phyloP scores from a whole-genome alignment of 2,797 vertebrate species.

The Limosa lapponica region DNA sequence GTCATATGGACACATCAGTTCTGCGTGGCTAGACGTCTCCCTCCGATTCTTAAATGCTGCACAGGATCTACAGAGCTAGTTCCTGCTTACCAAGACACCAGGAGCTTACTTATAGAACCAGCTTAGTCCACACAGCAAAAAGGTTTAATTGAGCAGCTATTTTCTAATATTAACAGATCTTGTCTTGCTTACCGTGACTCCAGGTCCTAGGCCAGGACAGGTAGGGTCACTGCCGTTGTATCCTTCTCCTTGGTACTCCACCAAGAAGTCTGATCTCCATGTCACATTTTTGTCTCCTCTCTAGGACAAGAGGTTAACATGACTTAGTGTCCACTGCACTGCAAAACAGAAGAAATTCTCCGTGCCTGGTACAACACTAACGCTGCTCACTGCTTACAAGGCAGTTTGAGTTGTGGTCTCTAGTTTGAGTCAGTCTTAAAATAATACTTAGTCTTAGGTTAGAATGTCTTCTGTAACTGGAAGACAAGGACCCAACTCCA shows the following conservation, averaged over 20 bases:
- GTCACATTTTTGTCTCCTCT: slow-evolving; percentile 83
- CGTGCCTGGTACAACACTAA: not conserved
- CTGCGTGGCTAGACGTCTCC: not conserved
- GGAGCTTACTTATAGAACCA: not conserved
- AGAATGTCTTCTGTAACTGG: not conserved
- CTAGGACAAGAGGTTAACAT: slow-evolving; percentile 72
- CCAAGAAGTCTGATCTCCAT: slow-evolving; percentile 93
- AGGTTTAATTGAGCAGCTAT: not conserved
- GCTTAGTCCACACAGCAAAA: not conserved
- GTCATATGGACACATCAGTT: not conserved
- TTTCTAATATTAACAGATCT: not conserved
- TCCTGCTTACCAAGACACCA: not conserved
- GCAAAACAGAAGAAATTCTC: not conserved
- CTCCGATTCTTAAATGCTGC: not conserved
- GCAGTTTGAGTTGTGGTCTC: not conserved
- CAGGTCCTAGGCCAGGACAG: slow-evolving; percentile 91
- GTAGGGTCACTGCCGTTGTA: slow-evolving; percentile 87
- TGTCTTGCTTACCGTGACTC: slow-evolving; percentile 86
- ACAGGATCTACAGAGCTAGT: not conserved
- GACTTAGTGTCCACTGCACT: not conserved
- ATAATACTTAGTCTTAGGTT: not conserved
- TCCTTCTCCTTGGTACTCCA: slow-evolving; percentile 97
- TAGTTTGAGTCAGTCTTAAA: not conserved
- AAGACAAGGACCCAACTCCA: not conserved
- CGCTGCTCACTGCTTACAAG: not conserved